Percentiles rank a stretch among this genome's conserved stretches.
Conservation (phyloP, 1,140 invertebrate genomes). For the Euglossa dilemma region DNA sequence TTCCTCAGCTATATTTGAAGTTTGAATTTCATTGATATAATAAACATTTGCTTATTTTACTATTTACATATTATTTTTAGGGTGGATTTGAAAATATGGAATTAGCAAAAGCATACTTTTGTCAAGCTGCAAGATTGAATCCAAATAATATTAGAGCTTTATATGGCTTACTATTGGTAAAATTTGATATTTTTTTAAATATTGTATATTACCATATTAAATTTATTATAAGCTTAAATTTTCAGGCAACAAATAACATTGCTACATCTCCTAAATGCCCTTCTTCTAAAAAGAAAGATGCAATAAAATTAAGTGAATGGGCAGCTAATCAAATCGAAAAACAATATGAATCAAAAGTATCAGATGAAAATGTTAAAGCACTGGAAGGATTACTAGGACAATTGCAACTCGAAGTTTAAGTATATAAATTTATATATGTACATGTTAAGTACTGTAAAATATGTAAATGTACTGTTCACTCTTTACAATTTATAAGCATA, state of each 20-base stretch:
- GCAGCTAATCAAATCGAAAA: slow-evolving; percentile 87
- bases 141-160: slow-evolving; percentile 95
- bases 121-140: slow-evolving; percentile 96
- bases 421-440: slow-evolving; percentile 61
- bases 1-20: neutral
- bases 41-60: slow-evolving; percentile 13
- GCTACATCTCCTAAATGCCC: slow-evolving; percentile 87
- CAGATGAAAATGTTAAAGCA: slow-evolving; percentile 69
- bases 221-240: slow-evolving; percentile 52
- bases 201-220: slow-evolving; percentile 11
- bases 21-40: slow-evolving; percentile 2
- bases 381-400: slow-evolving; percentile 77
- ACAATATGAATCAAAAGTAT: slow-evolving; percentile 79
- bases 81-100: slow-evolving; percentile 97
- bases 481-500: slow-evolving; percentile 18
- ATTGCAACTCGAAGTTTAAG: slow-evolving; percentile 79
- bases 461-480: slow-evolving; percentile 59
- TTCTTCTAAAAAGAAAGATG: slow-evolving; percentile 91
- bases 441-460: slow-evolving; percentile 65
- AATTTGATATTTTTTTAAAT: slow-evolving; percentile 61
- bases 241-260: slow-evolving; percentile 89
- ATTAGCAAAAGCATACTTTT: slow-evolving; percentile 95
- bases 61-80: slow-evolving; percentile 77
- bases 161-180: slow-evolving; percentile 96
- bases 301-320: slow-evolving; percentile 90